Percentiles rank a stretch among this genome's conserved stretches.
Evolutionary conservation across 2,888 invertebrate genomes (phyloP).

Genomic region (Apantesis nais): DNA sequence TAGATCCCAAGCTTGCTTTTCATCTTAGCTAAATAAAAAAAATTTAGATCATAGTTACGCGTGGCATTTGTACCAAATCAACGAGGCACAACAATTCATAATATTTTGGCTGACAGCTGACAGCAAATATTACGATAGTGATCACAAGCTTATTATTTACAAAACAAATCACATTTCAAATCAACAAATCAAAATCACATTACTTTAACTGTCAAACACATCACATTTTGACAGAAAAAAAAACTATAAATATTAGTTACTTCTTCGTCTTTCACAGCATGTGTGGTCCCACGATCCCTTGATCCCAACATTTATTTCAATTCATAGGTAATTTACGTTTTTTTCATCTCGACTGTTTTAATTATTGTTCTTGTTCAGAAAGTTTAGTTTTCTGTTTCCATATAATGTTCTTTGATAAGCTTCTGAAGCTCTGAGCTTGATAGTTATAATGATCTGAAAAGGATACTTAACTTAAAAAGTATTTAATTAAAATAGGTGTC

Average conservation of each 20-base stretch:
- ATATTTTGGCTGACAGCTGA: slow-evolving; percentile 18
- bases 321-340: background rate
- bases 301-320: background rate
- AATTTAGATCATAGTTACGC: background rate
- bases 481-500: too few species aligned
- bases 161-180: slow-evolving; percentile 23
- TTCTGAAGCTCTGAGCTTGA: too few species aligned
- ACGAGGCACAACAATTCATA: slow-evolving; percentile 10
- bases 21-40: background rate
- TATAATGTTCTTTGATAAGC: too few species aligned
- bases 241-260: background rate
- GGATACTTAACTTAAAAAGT: too few species aligned
- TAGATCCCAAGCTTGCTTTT: too few species aligned
- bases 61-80: slow-evolving; percentile 7
- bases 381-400: too few species aligned
- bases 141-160: slow-evolving; percentile 11
- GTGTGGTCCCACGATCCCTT: background rate
- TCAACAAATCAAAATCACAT: slow-evolving; percentile 31
- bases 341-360: background rate
- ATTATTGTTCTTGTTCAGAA: background rate
- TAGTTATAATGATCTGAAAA: too few species aligned
- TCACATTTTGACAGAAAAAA: slow-evolving; percentile 6
- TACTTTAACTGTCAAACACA: slow-evolving; percentile 13
- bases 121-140: slow-evolving; percentile 10
- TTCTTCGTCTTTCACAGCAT: background rate